Percentiles rank a stretch among this genome's conserved stretches.
phyloP scores from a whole-genome alignment of 2,113 vertebrate species.

The Ochotona princeps region DNA sequence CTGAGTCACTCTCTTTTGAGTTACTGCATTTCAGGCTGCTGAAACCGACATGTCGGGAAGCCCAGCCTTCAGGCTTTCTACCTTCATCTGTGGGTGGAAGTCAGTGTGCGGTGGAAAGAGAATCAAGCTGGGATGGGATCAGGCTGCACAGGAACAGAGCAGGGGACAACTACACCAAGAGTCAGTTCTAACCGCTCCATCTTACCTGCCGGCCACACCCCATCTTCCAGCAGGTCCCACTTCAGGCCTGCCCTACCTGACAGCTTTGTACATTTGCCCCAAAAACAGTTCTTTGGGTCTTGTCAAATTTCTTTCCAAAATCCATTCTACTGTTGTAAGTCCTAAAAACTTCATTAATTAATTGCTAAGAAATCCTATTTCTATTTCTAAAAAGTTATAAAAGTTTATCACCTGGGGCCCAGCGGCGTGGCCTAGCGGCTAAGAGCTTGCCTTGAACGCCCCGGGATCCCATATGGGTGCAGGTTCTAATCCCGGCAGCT shows the following conservation, averaged over 20 bases:
- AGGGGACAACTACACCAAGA: neutral
- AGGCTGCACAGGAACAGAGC: neutral
- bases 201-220: neutral
- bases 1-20: neutral
- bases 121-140: neutral
- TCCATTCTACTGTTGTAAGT: neutral
- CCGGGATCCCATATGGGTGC: too few species aligned
- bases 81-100: neutral
- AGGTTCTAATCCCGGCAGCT: too few species aligned
- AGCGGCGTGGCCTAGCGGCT: too few species aligned
- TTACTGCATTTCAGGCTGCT: neutral
- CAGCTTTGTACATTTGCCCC: neutral
- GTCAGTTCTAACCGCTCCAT: neutral
- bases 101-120: neutral
- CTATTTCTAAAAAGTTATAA: neutral
- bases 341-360: neutral
- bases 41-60: neutral
- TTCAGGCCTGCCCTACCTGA: neutral
- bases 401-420: too few species aligned
- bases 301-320: conserved; percentile 33
- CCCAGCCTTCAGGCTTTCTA: neutral
- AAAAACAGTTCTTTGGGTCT: neutral
- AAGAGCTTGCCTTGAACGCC: too few species aligned
- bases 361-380: neutral
- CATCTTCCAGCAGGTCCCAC: neutral